These are phyloP conservation scores for Fragum whitleyi DNA, from an alignment of 2,888 invertebrate genomes.

Conservation along the genomic window DNA sequence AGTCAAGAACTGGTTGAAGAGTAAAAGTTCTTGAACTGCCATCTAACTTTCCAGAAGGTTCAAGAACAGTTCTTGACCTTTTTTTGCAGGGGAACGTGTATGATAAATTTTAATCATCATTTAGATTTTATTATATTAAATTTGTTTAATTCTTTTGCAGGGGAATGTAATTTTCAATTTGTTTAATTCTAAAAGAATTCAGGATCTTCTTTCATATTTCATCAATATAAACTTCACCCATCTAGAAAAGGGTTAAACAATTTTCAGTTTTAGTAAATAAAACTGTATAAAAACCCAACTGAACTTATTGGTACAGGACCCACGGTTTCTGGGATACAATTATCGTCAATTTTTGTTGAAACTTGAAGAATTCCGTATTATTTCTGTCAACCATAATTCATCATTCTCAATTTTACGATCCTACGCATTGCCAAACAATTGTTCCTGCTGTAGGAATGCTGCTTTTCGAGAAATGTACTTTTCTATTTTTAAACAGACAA, in stretches of 20 bases:
- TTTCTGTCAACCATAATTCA: neutral
- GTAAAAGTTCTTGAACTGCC: too few relatives aligned
- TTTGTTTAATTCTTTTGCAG: too few relatives aligned
- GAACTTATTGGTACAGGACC: neutral
- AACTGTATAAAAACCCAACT: neutral
- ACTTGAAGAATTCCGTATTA: slow-evolving; percentile 1
- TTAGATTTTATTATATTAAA: too few relatives aligned
- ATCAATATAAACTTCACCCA: neutral
- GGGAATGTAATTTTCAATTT: too few relatives aligned
- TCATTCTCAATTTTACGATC: slow-evolving; percentile 4
- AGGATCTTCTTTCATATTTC: neutral
- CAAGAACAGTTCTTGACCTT: too few relatives aligned
- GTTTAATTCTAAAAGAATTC: too few relatives aligned
- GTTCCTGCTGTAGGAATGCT: neutral
- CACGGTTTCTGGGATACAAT: neutral
- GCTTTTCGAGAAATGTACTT: too few relatives aligned
- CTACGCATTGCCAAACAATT: neutral
- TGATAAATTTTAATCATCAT: too few relatives aligned
- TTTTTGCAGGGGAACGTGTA: too few relatives aligned
- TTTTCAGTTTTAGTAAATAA: neutral
- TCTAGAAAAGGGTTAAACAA: neutral
- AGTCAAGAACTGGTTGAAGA: too few relatives aligned
- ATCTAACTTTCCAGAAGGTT: too few relatives aligned
- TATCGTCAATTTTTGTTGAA: slow-evolving; percentile 4
- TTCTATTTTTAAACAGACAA: too few relatives aligned